These are phyloP conservation scores for Australoheros scitulus DNA, from an alignment of 2,113 vertebrate species.

Conservation along the genomic window DNA sequence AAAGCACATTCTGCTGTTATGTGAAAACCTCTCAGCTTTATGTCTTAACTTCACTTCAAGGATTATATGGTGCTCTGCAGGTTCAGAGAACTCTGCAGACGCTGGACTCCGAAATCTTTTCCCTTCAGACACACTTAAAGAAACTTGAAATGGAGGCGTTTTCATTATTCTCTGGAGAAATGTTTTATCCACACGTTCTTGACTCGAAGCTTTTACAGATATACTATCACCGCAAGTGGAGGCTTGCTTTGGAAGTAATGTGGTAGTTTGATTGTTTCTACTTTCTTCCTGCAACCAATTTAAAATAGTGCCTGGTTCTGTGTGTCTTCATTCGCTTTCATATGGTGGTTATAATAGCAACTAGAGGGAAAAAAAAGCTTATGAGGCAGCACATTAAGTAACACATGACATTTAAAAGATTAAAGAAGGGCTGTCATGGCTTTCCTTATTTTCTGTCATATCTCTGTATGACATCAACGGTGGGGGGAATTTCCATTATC, in stretches of 20 bases:
- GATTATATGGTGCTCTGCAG: conserved; percentile 23
- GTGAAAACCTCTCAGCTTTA: conserved; percentile 33
- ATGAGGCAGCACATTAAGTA: conserved; percentile 1
- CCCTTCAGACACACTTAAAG: background rate
- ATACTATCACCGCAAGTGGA: background rate
- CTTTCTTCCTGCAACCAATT: background rate
- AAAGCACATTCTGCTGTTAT: background rate
- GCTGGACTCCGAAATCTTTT: background rate
- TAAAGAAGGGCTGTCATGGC: background rate
- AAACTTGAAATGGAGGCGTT: background rate
- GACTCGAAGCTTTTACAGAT: background rate
- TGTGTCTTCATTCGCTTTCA: background rate
- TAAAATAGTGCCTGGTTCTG: background rate
- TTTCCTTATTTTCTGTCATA: background rate
- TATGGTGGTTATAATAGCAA: background rate
- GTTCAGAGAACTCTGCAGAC: background rate
- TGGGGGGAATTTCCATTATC: accelerated
- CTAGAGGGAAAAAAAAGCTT: conserved; percentile 7
- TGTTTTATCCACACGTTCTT: background rate
- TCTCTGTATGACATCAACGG: background rate
- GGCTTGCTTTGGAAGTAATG: background rate
- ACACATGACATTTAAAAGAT: conserved; percentile 8
- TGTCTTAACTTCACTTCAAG: conserved; percentile 5
- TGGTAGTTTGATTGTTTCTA: background rate
- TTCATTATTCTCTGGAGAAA: background rate